Conservation (phyloP, 1,140 invertebrate genomes). For the Macrosteles quadrilineatus region DNA sequence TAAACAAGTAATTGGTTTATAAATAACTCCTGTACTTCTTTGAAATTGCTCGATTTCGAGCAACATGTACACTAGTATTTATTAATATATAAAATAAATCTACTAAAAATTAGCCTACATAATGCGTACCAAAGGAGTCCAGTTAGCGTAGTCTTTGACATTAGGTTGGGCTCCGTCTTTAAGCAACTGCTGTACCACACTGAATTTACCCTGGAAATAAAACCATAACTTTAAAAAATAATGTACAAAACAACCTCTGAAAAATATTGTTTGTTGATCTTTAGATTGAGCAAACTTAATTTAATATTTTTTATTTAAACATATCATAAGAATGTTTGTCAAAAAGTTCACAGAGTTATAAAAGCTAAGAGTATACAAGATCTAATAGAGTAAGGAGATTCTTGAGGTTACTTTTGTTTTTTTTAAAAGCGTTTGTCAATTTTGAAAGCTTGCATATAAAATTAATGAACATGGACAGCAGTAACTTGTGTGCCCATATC, state of each 20-base stretch:
- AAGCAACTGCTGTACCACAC: conserved; percentile 57
- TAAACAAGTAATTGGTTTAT: no score
- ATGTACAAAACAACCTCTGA: neutral
- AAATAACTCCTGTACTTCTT: no score
- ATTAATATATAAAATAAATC: no score
- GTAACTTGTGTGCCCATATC: neutral
- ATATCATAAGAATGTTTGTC: neutral
- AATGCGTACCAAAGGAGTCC: conserved; percentile 74
- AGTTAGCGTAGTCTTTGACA: conserved; percentile 71
- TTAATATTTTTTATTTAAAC: neutral
- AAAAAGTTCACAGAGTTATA: neutral
- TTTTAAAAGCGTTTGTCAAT: no score
- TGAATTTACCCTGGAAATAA: conserved; percentile 53
- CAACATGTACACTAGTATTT: no score
- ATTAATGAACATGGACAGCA: neutral
- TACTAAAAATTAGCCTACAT: no score
- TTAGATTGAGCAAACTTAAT: neutral
- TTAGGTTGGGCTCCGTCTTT: conserved; percentile 66
- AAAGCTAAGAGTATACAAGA: neutral
- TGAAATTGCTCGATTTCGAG: no score
- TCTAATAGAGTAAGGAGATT: no score
- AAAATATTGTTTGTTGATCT: neutral
- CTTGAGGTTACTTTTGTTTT: no score
- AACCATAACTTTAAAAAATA: conserved; percentile 28
- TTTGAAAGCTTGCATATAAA: no score